Evolutionary conservation across 2,888 invertebrate genomes (phyloP).

Genomic region (Leucania comma): DNA sequence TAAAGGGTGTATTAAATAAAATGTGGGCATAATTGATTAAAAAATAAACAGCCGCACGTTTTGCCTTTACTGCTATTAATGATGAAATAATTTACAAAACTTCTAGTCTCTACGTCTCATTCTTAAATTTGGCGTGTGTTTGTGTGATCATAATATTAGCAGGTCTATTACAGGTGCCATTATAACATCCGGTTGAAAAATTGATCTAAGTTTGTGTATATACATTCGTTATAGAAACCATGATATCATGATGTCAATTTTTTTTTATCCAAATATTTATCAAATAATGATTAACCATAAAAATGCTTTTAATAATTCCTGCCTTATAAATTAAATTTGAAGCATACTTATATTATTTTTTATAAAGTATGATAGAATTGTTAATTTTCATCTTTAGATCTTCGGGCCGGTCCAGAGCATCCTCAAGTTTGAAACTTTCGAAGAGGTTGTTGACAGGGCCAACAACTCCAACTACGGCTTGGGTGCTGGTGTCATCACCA

Average conservation of each 20-base stretch:
- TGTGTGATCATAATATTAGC: not conserved
- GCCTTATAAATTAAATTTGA: too few species aligned
- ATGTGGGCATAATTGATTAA: not conserved
- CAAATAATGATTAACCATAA: not conserved
- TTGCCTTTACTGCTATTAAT: too few species aligned
- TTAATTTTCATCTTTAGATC: constrained; percentile 90
- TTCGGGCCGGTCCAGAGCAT: constrained; percentile 98
- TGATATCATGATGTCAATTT: not conserved
- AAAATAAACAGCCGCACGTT: not conserved
- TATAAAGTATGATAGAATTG: not conserved
- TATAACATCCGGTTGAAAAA: not conserved
- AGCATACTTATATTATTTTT: not conserved
- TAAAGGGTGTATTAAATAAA: not conserved
- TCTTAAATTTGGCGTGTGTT: not conserved
- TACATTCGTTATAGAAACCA: not conserved
- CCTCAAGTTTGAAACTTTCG: constrained; percentile 95
- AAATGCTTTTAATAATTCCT: not conserved
- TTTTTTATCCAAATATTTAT: not conserved
- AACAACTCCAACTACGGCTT: constrained; percentile 96
- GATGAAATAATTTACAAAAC: not conserved
- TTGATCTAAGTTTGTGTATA: not conserved
- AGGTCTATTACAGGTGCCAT: too few species aligned
- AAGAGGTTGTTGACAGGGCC: constrained; percentile 96
- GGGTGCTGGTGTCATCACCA: constrained; percentile 96
- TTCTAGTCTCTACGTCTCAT: not conserved